Percentiles rank a stretch among this genome's conserved stretches.
Evolutionary conservation across 2,888 invertebrate species (phyloP).

Genomic region (Abscondita cerata): DNA sequence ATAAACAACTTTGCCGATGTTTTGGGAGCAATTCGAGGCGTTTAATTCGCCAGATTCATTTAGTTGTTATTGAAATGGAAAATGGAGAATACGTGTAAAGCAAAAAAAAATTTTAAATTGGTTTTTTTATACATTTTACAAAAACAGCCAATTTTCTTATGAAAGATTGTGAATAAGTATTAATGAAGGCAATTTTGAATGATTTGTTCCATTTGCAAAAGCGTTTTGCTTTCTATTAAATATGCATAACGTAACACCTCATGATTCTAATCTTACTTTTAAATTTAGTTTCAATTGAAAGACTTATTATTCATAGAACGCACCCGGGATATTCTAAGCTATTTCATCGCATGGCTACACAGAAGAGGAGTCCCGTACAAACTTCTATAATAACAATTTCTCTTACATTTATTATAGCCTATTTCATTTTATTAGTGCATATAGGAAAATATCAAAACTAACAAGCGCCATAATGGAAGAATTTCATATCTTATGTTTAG

Average conservation of each 20-base stretch:
- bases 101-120: not conserved
- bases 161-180: conserved; percentile 27
- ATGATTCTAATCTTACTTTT: conserved; percentile 47
- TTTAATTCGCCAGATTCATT: conserved; percentile 23
- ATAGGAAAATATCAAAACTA: conserved; percentile 53
- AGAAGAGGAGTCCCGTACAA: conserved; percentile 27
- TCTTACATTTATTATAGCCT: conserved; percentile 53
- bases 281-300: conserved; percentile 48
- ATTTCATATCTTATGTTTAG: not conserved
- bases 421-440: conserved; percentile 54
- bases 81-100: conserved; percentile 2
- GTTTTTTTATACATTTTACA: not conserved
- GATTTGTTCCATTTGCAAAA: conserved; percentile 36
- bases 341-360: conserved; percentile 37
- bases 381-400: conserved; percentile 51
- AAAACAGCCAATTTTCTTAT: conserved; percentile 7
- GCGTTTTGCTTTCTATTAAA: conserved; percentile 35
- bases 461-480: conserved; percentile 51
- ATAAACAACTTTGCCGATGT: conserved; percentile 41
- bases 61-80: conserved; percentile 3
- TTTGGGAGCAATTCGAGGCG: conserved; percentile 23
- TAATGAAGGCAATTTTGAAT: conserved; percentile 38
- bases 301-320: conserved; percentile 44
- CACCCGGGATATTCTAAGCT: conserved; percentile 38
- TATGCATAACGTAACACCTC: conserved; percentile 40